Conservation (phyloP, 2,113 vertebrate genomes). For the Scomber colias region DNA sequence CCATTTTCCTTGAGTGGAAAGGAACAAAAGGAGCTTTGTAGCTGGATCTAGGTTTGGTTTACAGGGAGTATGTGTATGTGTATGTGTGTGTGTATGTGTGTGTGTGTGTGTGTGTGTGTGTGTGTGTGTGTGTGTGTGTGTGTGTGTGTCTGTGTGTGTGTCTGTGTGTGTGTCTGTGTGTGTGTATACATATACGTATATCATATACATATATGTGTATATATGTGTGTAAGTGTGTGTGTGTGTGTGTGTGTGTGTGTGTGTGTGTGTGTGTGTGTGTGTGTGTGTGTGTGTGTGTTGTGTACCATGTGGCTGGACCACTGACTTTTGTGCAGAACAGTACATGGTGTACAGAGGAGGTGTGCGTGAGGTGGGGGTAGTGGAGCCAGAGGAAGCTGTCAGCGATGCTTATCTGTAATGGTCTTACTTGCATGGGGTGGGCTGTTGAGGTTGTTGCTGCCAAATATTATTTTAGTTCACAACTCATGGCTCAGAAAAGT, state of each 20-base stretch:
- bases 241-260: constrained; percentile 31
- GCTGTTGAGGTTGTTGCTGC: constrained; percentile 56
- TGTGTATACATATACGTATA: neutral
- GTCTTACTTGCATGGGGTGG: constrained; percentile 41
- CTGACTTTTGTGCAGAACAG: constrained; percentile 65
- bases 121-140: no score
- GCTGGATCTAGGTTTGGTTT: constrained; percentile 64
- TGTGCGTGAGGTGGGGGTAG: constrained; percentile 20
- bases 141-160: constrained; percentile 32
- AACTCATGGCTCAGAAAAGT: constrained; percentile 18
- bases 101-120: no score
- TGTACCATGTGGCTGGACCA: constrained; percentile 70
- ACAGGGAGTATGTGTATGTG: constrained; percentile 51
- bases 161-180: neutral
- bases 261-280: constrained; percentile 42
- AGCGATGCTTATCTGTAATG: constrained; percentile 71
- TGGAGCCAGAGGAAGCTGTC: constrained; percentile 63
- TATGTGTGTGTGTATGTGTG: neutral
- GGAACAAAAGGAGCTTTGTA: constrained; percentile 85
- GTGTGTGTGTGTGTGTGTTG: constrained; percentile 30
- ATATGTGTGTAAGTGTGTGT: no score
- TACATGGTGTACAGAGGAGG: constrained; percentile 50
- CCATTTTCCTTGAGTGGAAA: constrained; percentile 73
- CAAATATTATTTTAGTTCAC: constrained; percentile 68
- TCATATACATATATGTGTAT: no score